Percentiles rank a stretch among this genome's conserved stretches.
phyloP scores from a whole-genome alignment of 2,113 vertebrate genomes.

The Tyto alba region DNA sequence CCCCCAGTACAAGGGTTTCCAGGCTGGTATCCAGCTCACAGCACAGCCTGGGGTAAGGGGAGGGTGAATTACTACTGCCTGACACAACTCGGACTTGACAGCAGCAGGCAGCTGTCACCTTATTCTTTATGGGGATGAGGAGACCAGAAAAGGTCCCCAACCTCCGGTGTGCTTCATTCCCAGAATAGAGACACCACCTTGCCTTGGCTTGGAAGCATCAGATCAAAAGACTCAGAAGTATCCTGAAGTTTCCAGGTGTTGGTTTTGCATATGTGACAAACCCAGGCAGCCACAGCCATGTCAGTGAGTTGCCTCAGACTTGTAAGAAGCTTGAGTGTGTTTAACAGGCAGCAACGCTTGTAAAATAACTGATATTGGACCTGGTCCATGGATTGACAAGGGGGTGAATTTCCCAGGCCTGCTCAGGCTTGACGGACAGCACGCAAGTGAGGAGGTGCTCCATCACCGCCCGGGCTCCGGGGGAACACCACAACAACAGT shows the following conservation, averaged over 20 bases:
- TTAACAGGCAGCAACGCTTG: not conserved
- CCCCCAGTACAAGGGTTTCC: fast-evolving
- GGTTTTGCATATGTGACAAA: not conserved
- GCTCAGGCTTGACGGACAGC: not conserved
- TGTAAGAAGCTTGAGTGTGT: not conserved
- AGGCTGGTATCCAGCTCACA: not conserved
- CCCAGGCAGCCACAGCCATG: not conserved
- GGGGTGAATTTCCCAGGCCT: not conserved
- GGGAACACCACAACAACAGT: fast-evolving
- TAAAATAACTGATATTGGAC: not conserved
- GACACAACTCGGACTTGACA: not conserved
- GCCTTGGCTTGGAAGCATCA: not conserved
- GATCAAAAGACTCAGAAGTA: not conserved
- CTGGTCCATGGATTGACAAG: not conserved
- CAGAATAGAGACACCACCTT: not conserved
- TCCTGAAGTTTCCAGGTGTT: not conserved
- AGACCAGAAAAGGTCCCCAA: not conserved
- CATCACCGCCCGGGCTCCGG: not conserved
- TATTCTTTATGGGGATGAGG: not conserved
- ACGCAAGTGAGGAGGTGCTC: not conserved
- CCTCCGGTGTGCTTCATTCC: not conserved
- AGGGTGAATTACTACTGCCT: not conserved
- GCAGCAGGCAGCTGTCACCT: fast-evolving
- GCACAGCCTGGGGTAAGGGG: not conserved
- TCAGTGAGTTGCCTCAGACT: not conserved